A percentile compares a stretch with the other conserved stretches of the same genome.
These are phyloP conservation scores for Germaria angustata DNA, from an alignment of 2,888 invertebrate species.

Conservation along the genomic window DNA sequence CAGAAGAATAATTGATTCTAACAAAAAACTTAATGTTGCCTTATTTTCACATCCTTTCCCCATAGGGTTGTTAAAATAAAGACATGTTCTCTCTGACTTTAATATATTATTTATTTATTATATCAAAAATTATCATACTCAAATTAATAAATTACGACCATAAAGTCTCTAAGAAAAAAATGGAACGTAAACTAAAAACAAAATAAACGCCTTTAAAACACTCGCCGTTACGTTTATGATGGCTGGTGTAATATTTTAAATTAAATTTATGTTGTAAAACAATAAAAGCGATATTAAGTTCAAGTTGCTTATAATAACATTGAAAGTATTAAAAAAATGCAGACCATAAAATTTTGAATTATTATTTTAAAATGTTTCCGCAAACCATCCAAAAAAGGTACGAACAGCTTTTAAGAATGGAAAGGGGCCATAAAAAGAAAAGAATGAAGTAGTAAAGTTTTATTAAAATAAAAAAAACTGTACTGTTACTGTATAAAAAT, in stretches of 20 bases:
- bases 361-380: not conserved
- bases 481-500: no score
- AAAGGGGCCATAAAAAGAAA: not conserved
- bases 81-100: not conserved
- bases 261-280: constrained; percentile 25
- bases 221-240: not conserved
- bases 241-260: not conserved
- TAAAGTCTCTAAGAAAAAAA: not conserved
- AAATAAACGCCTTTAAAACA: constrained; percentile 27
- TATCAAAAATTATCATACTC: not conserved
- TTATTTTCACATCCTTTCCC: no score
- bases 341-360: not conserved
- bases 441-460: not conserved
- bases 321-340: constrained; percentile 2
- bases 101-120: constrained; percentile 17
- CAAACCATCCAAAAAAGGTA: not conserved
- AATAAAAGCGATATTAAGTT: constrained; percentile 14
- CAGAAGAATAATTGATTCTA: not conserved
- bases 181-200: not conserved
- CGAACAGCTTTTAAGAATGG: no score
- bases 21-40: no score
- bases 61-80: no score
- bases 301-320: not conserved
- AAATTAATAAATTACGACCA: not conserved
- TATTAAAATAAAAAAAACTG: no score